phyloP scores from a whole-genome alignment of 23 tunicate genomes.

The Botrylloides violaceus region DNA sequence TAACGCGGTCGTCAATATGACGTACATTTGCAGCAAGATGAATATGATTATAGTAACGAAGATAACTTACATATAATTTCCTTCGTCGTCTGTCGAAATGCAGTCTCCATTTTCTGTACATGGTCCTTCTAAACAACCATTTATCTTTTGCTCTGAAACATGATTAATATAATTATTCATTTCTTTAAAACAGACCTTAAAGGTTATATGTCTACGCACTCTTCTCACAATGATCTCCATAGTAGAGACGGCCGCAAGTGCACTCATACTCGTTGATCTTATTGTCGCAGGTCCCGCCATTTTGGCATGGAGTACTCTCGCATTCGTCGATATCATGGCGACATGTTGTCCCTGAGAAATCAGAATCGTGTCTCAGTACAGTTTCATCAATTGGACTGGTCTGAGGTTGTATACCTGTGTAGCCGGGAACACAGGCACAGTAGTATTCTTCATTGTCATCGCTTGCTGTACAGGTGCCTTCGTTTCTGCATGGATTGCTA shows the following conservation, averaged over 20 bases:
- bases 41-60: not conserved
- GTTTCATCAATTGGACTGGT: too few species aligned
- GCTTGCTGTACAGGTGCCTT: constrained; percentile 28
- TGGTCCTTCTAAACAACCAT: constrained; percentile 38
- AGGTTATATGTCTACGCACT: not conserved
- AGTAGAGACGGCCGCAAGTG: constrained; percentile 10
- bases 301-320: constrained; percentile 22
- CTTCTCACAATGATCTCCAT: constrained; percentile 26
- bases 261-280: constrained; percentile 17
- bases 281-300: constrained; percentile 26
- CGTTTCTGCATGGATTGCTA: constrained; percentile 37
- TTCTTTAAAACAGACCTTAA: too few species aligned
- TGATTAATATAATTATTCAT: not conserved
- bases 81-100: constrained; percentile 18
- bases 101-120: constrained; percentile 41
- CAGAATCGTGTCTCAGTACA: too few species aligned
- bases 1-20: not conserved
- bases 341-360: constrained; percentile 15
- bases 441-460: constrained; percentile 22
- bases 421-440: constrained; percentile 43
- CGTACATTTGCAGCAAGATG: not conserved
- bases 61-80: constrained; percentile 32
- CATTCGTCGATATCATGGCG: constrained; percentile 15
- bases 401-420: constrained; percentile 38
- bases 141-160: constrained; percentile 18